Evolutionary conservation across 1,140 invertebrate genomes (phyloP).

Genomic region (Ceratitis capitata): DNA sequence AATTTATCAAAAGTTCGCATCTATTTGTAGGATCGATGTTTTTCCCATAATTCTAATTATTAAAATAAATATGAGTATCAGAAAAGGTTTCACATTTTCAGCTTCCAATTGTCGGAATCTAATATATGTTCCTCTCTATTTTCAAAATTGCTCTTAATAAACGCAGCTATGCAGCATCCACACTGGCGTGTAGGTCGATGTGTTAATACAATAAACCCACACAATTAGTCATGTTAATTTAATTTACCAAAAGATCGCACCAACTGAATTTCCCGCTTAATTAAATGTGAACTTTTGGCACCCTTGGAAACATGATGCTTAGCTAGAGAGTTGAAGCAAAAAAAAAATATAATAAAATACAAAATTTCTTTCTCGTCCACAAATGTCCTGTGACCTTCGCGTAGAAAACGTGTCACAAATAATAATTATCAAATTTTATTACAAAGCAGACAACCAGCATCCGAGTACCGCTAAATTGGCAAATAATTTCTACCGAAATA

Average conservation of each 20-base stretch:
- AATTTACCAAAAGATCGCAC: background rate
- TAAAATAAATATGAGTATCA: no score
- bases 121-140: no score
- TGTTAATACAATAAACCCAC: background rate
- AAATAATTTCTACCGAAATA: background rate
- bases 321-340: background rate
- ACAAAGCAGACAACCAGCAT: background rate
- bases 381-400: background rate
- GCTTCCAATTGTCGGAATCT: no score
- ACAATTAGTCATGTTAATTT: constrained; percentile 28
- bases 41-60: no score
- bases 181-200: no score
- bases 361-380: background rate
- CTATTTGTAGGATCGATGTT: no score
- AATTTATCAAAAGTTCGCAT: no score
- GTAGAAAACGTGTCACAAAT: constrained; percentile 26
- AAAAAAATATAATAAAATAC: background rate
- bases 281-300: background rate
- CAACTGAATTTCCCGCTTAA: background rate
- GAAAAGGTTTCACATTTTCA: no score
- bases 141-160: no score
- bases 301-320: background rate
- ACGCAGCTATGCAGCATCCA: no score
- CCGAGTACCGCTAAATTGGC: background rate
- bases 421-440: background rate